These are phyloP conservation scores for Hydropsyche tenuis DNA, from an alignment of 1,140 invertebrate genomes.

Conservation along the genomic window DNA sequence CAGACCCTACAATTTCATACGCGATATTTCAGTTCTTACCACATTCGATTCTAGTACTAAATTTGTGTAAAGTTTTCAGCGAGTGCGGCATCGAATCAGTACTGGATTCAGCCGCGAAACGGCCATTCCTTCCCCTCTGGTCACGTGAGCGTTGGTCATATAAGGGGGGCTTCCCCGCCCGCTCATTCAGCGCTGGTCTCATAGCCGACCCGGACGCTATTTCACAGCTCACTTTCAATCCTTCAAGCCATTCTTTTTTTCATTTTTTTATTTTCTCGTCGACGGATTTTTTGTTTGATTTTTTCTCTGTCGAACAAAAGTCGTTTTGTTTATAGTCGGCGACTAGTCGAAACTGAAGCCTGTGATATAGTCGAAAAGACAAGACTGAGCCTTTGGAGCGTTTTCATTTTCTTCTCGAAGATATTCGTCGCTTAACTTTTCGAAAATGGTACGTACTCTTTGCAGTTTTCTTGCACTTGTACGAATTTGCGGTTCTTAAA, in stretches of 20 bases:
- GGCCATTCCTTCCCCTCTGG: background rate
- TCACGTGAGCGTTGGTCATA: conserved; percentile 19
- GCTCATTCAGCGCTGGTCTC: conserved; percentile 37
- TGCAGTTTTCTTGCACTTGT: background rate
- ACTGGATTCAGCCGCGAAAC: background rate
- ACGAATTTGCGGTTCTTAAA: background rate
- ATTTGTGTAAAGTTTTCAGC: too few species aligned
- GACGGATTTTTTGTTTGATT: background rate
- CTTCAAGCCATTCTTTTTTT: background rate
- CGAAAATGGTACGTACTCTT: conserved; percentile 28
- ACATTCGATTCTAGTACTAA: too few species aligned
- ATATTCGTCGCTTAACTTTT: background rate
- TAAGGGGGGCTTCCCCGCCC: background rate
- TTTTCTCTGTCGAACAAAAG: background rate
- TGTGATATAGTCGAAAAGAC: conserved; percentile 26
- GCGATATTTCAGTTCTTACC: too few species aligned
- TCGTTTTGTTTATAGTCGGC: background rate
- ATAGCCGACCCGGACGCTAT: conserved; percentile 32
- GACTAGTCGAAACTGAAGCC: conserved; percentile 29
- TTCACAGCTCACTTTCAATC: background rate
- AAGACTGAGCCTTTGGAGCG: conserved; percentile 18
- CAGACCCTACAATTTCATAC: too few species aligned
- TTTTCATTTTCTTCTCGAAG: background rate
- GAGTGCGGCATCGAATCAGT: too few species aligned
- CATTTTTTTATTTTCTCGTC: background rate